Evolutionary conservation across 2,888 invertebrate genomes (phyloP), one percentile per base, ranked within the genome.

Genomic region (Rotaria socialis): DNA sequence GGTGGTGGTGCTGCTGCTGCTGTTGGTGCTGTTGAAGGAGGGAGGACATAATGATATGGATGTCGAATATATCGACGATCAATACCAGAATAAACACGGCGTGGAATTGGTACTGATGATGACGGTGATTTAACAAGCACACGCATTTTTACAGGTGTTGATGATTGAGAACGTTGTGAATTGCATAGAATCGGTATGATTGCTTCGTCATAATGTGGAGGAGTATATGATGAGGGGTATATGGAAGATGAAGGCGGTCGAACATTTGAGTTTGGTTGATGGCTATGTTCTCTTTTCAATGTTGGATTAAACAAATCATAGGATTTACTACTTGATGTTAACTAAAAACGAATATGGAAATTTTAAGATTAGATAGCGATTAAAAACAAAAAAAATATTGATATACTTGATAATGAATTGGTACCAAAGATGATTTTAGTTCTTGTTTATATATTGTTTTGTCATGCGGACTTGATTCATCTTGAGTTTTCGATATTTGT

Each of bases 91-190:
- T 43, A 24, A 47, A 47, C 7, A 8, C 75, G 75, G 43, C 43
- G 75, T 43, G 75, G 8, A 43, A 11, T 16, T 43, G 75, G 47
- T 75, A 47, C 16, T 14, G 67, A 67, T 35, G 27, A 14, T 11
- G 67, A 16, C 16, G 67, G 35, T 67, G 67, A 67, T 35, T 27
- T 67, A 35, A 67, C 67, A 35, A 67, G 8, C 35, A 67, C n/a
- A 67, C 35, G 67, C 47, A 47, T 75, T 75, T 75, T 22, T 24
- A 75, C 43, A 75, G 75, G 75, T 24, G 75, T 75, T 75, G 67
- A 67, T 11, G 75, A 35, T 43, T n/a, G 75, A 11, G 41, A 16
- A 43, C 43, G 22, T 43, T 75, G 47, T 47, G 41, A 41, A 24
- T 11, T 41, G 7, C 43, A 75, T 75, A 75, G n/a, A 75, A 75